Evolutionary conservation across 2,113 vertebrate species (phyloP), one percentile per base, ranked within the genome.

Genomic region (Cairina moschata): DNA sequence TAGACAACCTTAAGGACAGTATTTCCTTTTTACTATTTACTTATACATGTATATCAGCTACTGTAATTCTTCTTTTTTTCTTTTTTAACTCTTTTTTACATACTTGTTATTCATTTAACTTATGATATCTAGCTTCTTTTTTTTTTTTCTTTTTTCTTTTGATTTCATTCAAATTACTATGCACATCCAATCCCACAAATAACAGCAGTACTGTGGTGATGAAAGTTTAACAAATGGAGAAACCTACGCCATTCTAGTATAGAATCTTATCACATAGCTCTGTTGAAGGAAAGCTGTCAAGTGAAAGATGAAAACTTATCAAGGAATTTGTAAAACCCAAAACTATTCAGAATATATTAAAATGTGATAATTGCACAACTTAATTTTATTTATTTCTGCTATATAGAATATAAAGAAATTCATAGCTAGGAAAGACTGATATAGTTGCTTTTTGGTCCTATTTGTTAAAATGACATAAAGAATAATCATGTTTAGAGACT

Each of bases 301-400:
- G 26, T 8, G 63, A 74, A 78, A 9, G 15, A 48, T 16, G 48
- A 38, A 91, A 50, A 28, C 21, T 52, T 15, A 23, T n/a, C 34
- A 29, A 66, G 16, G 10, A 21, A 83, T 59, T 52, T 93, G 29
- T 76, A 75, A 60, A n/a, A 72, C 18, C 48, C 74, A 79, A 88
- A 79, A 38, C 17, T 87, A 6, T 83, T 91, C 18, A 72, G 46
- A 82, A 52, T 60, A 79, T 7, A 83, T 20, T 74, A 76, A 21
- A 74, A 7, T 40, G 59, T 73, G 20, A 72, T 95, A 93, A 92
- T 75, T 91, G 13, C 9, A 90, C 8, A 17, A 16, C 36, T 67
- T 86, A 50, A 86, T 73, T 89, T 73, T 69, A 83, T 83, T 93
- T 85, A 73, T 94, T 81, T 88, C 76, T 75, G 11, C 3, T 75